Evolutionary conservation across 2,888 invertebrate species (phyloP).

Genomic region (Ellobium chinense): DNA sequence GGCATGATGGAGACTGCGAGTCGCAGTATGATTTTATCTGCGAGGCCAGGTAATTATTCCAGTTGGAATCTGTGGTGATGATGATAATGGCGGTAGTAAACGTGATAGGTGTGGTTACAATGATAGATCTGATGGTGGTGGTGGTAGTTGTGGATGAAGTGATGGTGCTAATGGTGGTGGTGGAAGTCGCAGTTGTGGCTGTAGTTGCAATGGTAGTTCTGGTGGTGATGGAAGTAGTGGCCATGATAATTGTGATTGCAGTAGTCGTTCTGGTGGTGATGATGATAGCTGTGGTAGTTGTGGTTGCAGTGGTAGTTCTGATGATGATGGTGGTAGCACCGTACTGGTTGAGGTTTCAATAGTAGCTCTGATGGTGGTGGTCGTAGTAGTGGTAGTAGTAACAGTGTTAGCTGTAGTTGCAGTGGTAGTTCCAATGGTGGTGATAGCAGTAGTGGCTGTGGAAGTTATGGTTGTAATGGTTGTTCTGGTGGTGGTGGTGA

Average conservation of each 20-base stretch:
- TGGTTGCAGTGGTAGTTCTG: background rate
- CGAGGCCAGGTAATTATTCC: no score
- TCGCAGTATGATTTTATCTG: no score
- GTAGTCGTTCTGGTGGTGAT: no score
- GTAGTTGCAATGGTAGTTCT: background rate
- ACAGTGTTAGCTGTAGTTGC: background rate
- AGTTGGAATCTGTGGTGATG: no score
- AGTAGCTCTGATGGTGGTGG: background rate
- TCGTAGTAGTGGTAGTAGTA: background rate
- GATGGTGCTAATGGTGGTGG: slow-evolving; percentile 7
- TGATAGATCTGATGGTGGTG: slow-evolving; percentile 8
- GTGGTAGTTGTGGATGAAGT: slow-evolving; percentile 15
- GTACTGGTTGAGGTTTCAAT: no score
- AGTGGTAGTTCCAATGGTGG: background rate
- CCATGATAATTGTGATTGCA: background rate
- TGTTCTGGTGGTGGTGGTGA: background rate
- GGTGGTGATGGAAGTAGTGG: slow-evolving; percentile 7
- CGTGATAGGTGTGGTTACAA: no score
- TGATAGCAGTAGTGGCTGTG: background rate
- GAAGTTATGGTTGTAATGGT: background rate
- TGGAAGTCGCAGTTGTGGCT: background rate
- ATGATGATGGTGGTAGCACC: background rate
- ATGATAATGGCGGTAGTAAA: background rate
- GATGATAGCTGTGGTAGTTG: background rate
- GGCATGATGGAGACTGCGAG: no score